phyloP scores from a whole-genome alignment of 1,140 invertebrate species.

The Drosophila mayri region DNA sequence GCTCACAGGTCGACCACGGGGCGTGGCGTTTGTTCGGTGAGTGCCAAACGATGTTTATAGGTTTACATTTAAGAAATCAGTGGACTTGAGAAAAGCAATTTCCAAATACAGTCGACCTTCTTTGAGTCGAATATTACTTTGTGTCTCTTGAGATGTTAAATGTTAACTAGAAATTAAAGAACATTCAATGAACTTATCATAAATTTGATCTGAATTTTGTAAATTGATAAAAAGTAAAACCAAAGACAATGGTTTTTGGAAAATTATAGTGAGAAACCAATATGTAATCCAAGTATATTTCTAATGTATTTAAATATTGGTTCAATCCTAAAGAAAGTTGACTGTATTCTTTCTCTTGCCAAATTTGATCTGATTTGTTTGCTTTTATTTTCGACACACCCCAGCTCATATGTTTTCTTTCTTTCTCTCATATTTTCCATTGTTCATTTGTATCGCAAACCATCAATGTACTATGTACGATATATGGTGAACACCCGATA shows the following conservation, averaged over 20 bases:
- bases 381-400: conserved; percentile 7
- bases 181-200: not conserved
- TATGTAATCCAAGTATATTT: not conserved
- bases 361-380: conserved; percentile 4
- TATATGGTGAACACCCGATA: conserved; percentile 17
- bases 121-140: not conserved
- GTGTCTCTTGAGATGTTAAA: not conserved
- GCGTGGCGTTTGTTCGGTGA: conserved; percentile 97
- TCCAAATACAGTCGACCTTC: conserved; percentile 4
- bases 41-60: conserved; percentile 24
- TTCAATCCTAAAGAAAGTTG: not conserved
- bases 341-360: conserved; percentile 11
- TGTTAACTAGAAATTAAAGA: not conserved
- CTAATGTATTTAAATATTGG: not conserved
- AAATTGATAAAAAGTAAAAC: not conserved
- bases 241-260: no score
- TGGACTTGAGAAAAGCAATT: not conserved
- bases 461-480: conserved; percentile 26
- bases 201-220: not conserved
- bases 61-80: not conserved
- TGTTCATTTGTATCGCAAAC: conserved; percentile 13
- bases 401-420: conserved; percentile 19
- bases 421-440: conserved; percentile 18
- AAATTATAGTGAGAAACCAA: no score
- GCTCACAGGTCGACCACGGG: conserved; percentile 92